Base-by-base conservation (phyloP, 2,797 vertebrate species). In the Sebastes jordani region DNA sequence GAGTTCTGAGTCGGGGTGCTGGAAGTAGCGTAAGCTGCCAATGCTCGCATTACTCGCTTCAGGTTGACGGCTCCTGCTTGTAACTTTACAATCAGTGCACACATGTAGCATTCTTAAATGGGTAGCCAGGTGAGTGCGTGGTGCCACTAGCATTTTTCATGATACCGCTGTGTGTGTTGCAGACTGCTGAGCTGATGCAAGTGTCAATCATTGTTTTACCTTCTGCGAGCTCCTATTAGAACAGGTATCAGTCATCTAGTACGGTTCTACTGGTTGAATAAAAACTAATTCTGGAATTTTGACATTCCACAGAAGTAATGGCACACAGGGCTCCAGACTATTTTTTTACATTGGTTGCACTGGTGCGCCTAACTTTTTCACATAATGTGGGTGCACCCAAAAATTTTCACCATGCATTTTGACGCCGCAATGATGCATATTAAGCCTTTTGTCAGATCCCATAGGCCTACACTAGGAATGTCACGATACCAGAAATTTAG, bases 171-270 rank as follows among this genome's bases (percentile, higher is more conserved):
- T 61, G 29, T 4, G 2, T 18, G 34, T 62, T n/a, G 6, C n/a
- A 64, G 67, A 52, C 49, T 55, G 68, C 60, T 65, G 56, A 49
- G 62, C 30, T 74, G 66, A 76, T 49, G 56, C 64, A 30, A 27
- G 14, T 20, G 4, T 27, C 7, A 56, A 22, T 74, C 42, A 16
- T 32, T 30, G 38, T 55, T 10, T 8, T 67, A 10, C 11, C 29
- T 73, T 22, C 32, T 58, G 20, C 27, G 23, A 68, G 38, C 49
- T 63, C 64, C 22, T 29, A 49, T 27, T 76, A 42, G 59, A 52
- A 14, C n/a, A 67, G 9, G 11, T 29, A 25, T 73, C 14, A 72
- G 11, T 34, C 7, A 29, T 14, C n/a, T 20, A 38, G 32, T 4
- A 13, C 2, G 20, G n/a, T 20, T 55, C 55, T 61, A 3, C 16